phyloP scores from a whole-genome alignment of 2,888 invertebrate genomes.

The Spicauda simplicius region DNA sequence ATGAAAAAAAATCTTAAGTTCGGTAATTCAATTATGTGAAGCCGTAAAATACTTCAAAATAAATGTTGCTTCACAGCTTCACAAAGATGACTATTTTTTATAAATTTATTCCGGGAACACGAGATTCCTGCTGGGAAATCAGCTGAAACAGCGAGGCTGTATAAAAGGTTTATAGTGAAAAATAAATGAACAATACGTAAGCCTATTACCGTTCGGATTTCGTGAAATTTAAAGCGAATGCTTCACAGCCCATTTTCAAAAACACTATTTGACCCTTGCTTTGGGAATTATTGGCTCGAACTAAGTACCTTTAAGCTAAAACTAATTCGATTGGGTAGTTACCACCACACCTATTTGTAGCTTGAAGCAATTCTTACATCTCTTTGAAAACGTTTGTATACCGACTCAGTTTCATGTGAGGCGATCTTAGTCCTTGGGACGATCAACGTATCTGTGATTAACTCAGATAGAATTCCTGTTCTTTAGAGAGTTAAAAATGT shows the following conservation, averaged over 20 bases:
- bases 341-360: too few species aligned
- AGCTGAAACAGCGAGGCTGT: constrained; percentile 27
- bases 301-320: too few species aligned
- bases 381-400: too few species aligned
- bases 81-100: constrained; percentile 17
- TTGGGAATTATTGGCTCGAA: too few species aligned
- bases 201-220: constrained; percentile 19
- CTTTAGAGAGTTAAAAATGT: too few species aligned
- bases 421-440: too few species aligned
- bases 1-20: background rate
- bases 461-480: too few species aligned
- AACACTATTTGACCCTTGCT: background rate
- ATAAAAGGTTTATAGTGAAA: constrained; percentile 36
- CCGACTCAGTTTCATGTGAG: too few species aligned
- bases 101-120: constrained; percentile 29
- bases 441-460: too few species aligned
- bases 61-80: constrained; percentile 5
- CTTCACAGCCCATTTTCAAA: background rate
- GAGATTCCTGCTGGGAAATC: constrained; percentile 34
- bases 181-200: constrained; percentile 33
- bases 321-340: too few species aligned
- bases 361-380: too few species aligned
- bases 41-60: background rate
- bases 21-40: background rate
- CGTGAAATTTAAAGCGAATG: background rate